Percentiles rank a stretch among this genome's conserved stretches.
phyloP scores from a whole-genome alignment of 2,113 vertebrate species.

The Fulmarus glacialis region DNA sequence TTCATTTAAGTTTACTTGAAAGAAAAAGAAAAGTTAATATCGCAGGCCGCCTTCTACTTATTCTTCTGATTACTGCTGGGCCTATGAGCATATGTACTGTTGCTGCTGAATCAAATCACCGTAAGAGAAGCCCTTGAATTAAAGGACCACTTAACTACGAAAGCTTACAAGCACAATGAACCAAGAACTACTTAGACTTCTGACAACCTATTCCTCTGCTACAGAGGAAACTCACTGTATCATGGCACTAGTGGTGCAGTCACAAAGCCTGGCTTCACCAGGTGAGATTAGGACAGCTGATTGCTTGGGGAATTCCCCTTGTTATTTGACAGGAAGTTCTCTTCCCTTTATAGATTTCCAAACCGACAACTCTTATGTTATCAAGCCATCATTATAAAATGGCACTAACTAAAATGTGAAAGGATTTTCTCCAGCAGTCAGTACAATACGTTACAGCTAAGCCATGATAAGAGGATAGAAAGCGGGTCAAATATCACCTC shows the following conservation, averaged over 20 bases:
- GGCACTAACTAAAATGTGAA: background rate
- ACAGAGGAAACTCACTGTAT: background rate
- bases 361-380: accelerated
- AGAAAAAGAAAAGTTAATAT: background rate
- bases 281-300: background rate
- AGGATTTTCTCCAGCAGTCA: background rate
- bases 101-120: background rate
- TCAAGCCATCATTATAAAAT: background rate
- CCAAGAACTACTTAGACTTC: background rate
- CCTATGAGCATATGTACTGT: background rate
- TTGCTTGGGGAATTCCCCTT: background rate
- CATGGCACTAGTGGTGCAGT: background rate
- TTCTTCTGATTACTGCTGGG: background rate
- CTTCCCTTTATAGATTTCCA: background rate
- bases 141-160: background rate
- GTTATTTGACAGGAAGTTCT: accelerated
- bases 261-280: background rate
- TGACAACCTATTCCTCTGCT: background rate
- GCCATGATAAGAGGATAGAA: background rate
- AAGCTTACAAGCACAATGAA: background rate
- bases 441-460: background rate
- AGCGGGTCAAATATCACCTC: background rate
- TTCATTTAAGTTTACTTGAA: background rate
- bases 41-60: background rate
- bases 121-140: background rate